Conservation (phyloP, 2,113 vertebrate species). For the Oxyruncus cristatus region DNA sequence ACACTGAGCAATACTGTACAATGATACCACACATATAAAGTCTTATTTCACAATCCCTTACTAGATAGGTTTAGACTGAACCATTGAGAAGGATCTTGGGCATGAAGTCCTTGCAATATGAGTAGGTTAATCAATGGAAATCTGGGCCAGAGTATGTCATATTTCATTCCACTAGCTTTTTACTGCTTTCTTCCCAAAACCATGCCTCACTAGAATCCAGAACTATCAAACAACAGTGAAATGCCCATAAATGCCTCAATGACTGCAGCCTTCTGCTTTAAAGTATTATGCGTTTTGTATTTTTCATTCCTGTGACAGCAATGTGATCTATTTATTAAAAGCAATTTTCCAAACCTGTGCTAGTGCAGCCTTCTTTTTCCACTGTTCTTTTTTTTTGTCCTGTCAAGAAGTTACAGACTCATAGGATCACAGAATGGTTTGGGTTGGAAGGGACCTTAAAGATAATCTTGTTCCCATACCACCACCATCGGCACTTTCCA, state of each 20-base stretch:
- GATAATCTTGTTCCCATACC: not conserved
- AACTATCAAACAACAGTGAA: not conserved
- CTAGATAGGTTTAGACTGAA: not conserved
- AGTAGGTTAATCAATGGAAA: not conserved
- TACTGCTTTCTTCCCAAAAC: not conserved
- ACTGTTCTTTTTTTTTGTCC: not conserved
- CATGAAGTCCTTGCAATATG: not conserved
- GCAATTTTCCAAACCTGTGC: not conserved
- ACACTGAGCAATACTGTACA: not conserved
- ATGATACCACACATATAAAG: not conserved
- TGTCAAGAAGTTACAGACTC: not conserved
- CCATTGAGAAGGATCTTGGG: not conserved
- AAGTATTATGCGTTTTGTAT: not conserved
- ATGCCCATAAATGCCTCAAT: too few relatives aligned
- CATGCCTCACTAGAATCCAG: not conserved
- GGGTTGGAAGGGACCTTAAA: not conserved
- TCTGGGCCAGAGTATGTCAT: fast-evolving
- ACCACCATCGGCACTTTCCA: not conserved
- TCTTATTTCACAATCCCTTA: not conserved
- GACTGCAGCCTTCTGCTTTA: not conserved
- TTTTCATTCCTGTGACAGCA: not conserved
- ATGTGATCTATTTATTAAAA: not conserved
- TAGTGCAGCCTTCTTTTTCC: not conserved
- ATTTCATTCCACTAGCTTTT: not conserved
- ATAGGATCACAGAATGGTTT: not conserved